Base-by-base conservation (phyloP, 2,113 vertebrate species). In the Orcinus orca region DNA sequence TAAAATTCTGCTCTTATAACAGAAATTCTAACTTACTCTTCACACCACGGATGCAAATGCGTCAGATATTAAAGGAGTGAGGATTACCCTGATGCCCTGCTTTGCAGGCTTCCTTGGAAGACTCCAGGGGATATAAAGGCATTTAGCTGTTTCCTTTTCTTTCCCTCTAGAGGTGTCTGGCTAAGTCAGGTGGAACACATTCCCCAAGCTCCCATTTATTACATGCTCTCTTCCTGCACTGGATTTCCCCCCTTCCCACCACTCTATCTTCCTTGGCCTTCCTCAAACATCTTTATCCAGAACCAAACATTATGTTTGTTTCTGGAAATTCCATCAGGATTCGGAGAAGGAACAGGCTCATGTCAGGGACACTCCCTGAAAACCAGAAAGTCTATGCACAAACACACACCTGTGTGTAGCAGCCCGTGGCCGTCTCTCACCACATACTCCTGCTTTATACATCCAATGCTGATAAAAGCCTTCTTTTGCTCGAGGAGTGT, bases 91-190 rank as follows among this genome's bases (percentile, higher is more conserved):
- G 97, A 96, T 98, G 98, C 98, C 98, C 98, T 96, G 97, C 95
- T 85, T 88, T 98, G 97, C 98, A 98, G 98, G 97, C 96, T 98
- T 98, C 98, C 98, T 98, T 98, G 98, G 97, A 98, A 97, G 96
- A 94, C 98, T 98, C 98, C 93, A 97, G 98, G 97, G 98, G 97
- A 98, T 98, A 97, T 41, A 90, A 98, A 98, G 97, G 97, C 98
- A 98, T 98, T 98, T 98, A 96, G 96, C 97, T 0, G 65, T 98
- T 98, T 98, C 98, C 96, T 97, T 97, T 96, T 94, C 93, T 97
- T 85, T 84, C 96, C 97, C 98, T 98, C 97, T 93, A 83, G 97
- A 98, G 98, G 97, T 97, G 96, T 98, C 98, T 98, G 98, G 95
- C 97, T 98, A 94, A 97, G 97, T 98, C 98, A 98, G 98, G 97